A percentile compares a stretch with the other conserved stretches of the same genome.
These are phyloP conservation scores for Hemibagrus wyckioides DNA, from an alignment of 2,113 vertebrate genomes.

Conservation along the genomic window DNA sequence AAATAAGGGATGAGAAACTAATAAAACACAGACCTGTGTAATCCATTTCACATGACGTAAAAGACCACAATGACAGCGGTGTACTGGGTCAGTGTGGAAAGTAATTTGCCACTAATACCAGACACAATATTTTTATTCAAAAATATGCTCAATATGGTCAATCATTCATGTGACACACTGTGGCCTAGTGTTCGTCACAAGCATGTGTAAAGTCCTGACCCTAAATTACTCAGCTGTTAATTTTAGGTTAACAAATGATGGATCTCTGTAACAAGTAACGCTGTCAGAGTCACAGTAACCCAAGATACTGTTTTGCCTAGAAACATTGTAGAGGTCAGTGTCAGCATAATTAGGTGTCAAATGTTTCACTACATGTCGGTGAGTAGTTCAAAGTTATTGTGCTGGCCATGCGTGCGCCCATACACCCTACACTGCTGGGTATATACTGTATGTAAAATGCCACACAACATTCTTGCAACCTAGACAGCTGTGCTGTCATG, in stretches of 20 bases:
- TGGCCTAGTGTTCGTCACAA: background rate
- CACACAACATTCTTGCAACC: background rate
- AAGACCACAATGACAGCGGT: background rate
- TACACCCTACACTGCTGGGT: background rate
- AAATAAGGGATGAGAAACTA: background rate
- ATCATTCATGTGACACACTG: background rate
- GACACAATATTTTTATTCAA: background rate
- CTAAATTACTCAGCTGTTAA: constrained; percentile 30
- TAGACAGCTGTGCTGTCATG: background rate
- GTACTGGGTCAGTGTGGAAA: background rate
- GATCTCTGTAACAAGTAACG: background rate
- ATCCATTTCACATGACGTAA: background rate
- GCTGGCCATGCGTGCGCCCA: too few species aligned
- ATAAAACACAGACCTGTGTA: background rate
- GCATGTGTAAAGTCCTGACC: constrained; percentile 11
- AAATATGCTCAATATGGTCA: background rate
- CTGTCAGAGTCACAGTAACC: background rate
- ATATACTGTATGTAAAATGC: background rate
- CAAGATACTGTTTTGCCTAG: background rate
- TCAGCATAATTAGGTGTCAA: background rate
- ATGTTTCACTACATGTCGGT: background rate
- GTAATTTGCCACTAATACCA: background rate
- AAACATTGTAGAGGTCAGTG: background rate
- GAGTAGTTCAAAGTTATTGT: background rate
- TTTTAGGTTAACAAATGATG: constrained; percentile 7